Conservation (phyloP, 2,113 vertebrate species). For the Dipodomys merriami region DNA sequence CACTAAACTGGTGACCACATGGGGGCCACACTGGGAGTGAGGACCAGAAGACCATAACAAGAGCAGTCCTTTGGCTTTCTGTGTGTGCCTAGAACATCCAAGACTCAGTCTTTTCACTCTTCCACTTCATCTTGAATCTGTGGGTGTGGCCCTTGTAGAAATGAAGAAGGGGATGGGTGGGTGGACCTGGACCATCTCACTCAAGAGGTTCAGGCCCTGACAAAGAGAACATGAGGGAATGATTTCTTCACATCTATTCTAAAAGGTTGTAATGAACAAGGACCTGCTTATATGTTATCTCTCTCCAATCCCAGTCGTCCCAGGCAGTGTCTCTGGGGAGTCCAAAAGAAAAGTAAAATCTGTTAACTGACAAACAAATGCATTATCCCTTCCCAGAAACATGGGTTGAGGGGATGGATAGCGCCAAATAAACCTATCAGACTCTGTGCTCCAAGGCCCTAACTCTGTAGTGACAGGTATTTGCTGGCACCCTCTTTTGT, state of each 20-base stretch:
- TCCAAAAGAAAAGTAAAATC: not conserved
- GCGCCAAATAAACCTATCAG: not conserved
- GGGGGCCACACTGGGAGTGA: not conserved
- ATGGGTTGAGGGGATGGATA: not conserved
- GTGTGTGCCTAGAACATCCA: rapidly evolving
- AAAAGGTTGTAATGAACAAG: conserved; percentile 2
- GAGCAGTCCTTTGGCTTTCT: not conserved
- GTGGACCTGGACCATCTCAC: not conserved
- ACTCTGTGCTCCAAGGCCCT: not conserved
- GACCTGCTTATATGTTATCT: not conserved
- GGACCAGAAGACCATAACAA: not conserved
- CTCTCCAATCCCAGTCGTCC: not conserved
- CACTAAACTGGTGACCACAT: not conserved
- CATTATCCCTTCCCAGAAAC: not conserved
- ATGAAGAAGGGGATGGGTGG: not conserved
- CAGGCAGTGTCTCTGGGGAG: not conserved
- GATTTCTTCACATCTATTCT: not conserved
- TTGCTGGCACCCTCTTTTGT: not conserved
- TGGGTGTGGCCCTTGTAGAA: not conserved
- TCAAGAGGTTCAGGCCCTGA: not conserved
- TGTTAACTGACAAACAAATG: conserved; percentile 24
- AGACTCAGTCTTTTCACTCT: not conserved
- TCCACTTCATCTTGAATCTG: not conserved
- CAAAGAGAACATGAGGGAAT: not conserved
- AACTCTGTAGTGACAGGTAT: not conserved